Conservation (phyloP, 2,888 invertebrate genomes). For the Piscicola geometra region DNA sequence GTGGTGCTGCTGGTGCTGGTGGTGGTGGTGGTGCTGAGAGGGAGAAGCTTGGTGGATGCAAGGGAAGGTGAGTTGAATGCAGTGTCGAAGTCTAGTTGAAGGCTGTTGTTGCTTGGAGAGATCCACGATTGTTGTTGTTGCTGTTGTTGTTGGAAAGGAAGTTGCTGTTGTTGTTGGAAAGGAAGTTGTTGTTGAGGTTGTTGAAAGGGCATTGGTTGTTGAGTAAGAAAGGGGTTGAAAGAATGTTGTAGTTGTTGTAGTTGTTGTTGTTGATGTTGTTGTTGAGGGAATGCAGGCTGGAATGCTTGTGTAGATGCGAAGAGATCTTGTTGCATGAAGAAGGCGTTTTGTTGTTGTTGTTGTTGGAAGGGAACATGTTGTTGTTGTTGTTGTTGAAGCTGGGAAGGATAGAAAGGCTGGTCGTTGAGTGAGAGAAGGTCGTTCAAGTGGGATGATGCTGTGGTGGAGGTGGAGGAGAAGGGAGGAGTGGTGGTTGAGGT, state of each 20-base stretch:
- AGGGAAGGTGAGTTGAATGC: not conserved
- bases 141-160: not conserved
- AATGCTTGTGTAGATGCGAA: constrained; percentile 42
- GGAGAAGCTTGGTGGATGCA: not conserved
- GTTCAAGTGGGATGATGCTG: constrained; percentile 38
- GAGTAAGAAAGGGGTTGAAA: constrained; percentile 45
- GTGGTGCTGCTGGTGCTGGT: constrained; percentile 26
- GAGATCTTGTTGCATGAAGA: constrained; percentile 44
- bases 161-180: constrained; percentile 7
- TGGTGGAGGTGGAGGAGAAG: constrained; percentile 27
- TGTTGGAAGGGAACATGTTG: constrained; percentile 1
- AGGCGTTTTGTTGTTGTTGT: constrained; percentile 29
- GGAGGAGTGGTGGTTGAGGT: constrained; percentile 3
- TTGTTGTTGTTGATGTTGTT: constrained; percentile 25
- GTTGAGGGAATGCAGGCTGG: not conserved
- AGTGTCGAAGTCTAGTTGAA: not conserved
- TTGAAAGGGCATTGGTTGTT: constrained; percentile 17
- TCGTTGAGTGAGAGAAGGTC: constrained; percentile 46
- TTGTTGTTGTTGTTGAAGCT: constrained; percentile 16
- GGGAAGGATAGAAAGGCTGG: constrained; percentile 2
- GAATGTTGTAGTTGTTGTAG: constrained; percentile 34
- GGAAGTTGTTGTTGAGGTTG: constrained; percentile 33
- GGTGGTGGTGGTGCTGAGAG: not conserved
- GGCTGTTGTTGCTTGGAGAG: not conserved
- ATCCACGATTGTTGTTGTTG: not conserved